These are phyloP conservation scores for Serranus cabrilla DNA, from an alignment of 2,797 vertebrate species.

Conservation along the genomic window DNA sequence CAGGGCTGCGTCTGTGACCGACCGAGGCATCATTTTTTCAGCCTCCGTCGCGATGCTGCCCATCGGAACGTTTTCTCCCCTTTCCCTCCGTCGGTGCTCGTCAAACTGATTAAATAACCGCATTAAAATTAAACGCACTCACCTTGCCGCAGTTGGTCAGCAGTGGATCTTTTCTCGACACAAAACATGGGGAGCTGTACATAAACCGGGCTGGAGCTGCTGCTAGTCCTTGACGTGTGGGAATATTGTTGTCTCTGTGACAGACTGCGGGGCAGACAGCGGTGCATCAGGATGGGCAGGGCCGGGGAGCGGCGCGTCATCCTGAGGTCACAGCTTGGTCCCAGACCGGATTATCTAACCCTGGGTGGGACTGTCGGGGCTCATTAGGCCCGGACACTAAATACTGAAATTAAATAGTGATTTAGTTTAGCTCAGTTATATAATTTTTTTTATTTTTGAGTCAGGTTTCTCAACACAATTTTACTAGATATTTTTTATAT, in stretches of 20 bases:
- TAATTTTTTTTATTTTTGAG: too few species aligned
- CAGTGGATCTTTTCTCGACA: background rate
- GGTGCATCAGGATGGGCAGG: slow-evolving; percentile 62
- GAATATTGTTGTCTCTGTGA: slow-evolving; percentile 4
- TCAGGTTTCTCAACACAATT: too few species aligned
- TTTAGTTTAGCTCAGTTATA: too few species aligned
- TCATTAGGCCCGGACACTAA: background rate
- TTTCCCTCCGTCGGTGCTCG: background rate
- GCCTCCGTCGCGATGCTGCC: slow-evolving; percentile 1
- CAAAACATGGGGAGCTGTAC: background rate
- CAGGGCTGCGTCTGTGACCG: slow-evolving; percentile 13
- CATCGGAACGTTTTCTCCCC: background rate
- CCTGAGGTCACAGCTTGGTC: slow-evolving; percentile 65
- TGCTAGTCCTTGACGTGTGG: slow-evolving; percentile 29
- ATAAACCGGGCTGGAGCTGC: background rate
- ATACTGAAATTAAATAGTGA: too few species aligned
- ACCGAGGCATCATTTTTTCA: slow-evolving; percentile 34
- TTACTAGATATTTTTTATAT: too few species aligned
- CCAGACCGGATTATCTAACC: slow-evolving; percentile 65
- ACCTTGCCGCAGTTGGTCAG: slow-evolving; percentile 45
- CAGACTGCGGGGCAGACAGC: slow-evolving; percentile 56
- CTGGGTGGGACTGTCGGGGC: slow-evolving; percentile 33
- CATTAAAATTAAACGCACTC: background rate
- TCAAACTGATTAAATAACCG: background rate
- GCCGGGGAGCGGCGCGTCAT: slow-evolving; percentile 62